A percentile compares a stretch with the other conserved stretches of the same genome.
phyloP scores from a whole-genome alignment of 2,888 invertebrate species.

The Patella depressa region DNA sequence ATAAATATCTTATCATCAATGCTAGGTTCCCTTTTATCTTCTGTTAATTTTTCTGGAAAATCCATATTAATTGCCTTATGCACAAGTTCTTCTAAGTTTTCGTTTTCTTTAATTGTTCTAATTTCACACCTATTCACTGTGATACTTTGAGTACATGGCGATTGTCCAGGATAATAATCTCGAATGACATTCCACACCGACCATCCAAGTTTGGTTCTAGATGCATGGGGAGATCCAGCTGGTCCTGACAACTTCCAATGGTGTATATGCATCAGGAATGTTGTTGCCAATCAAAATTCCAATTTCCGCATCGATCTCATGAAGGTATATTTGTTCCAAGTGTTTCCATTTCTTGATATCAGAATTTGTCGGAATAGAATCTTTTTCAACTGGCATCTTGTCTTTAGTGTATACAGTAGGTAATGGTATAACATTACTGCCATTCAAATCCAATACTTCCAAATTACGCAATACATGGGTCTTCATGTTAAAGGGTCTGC shows the following conservation, averaged over 20 bases:
- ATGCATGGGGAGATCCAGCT: conserved; percentile 22
- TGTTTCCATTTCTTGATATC: conserved; percentile 21
- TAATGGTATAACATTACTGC: background rate
- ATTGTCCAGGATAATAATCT: background rate
- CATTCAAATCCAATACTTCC: background rate
- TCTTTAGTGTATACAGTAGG: conserved; percentile 18
- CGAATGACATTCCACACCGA: conserved; percentile 11
- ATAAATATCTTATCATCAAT: background rate
- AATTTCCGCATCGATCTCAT: conserved; percentile 16
- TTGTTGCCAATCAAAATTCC: conserved; percentile 21
- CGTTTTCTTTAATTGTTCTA: background rate
- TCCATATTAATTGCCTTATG: background rate
- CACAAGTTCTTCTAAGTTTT: background rate
- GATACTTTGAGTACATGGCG: background rate
- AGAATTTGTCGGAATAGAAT: conserved; percentile 15
- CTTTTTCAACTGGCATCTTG: conserved; percentile 12
- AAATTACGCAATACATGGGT: background rate
- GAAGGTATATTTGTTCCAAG: conserved; percentile 10
- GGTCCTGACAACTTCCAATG: conserved; percentile 19
- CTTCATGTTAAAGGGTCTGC: background rate
- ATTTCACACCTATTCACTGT: background rate
- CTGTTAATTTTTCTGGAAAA: conserved; percentile 1
- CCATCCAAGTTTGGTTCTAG: conserved; percentile 22
- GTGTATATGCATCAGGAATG: conserved; percentile 23
- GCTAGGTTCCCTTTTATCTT: background rate